Base-by-base conservation (phyloP, 2,888 invertebrate species). In the Chironomus riparius region DNA sequence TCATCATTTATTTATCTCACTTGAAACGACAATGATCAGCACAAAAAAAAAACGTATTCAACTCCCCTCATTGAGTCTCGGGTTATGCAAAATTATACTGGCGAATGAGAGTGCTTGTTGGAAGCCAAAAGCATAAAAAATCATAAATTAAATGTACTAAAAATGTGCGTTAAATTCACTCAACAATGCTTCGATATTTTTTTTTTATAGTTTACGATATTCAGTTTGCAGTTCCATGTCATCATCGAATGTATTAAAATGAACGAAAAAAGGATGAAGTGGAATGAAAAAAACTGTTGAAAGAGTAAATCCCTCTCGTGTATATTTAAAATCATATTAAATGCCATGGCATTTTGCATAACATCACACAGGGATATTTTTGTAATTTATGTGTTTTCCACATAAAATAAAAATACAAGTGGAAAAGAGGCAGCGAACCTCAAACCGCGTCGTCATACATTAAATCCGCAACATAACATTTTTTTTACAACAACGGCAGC, bases 401-500 rank as follows among this genome's bases (percentile, higher is more conserved):
- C 38, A 28, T 28, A 28, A 10, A 38, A 38, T 2, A 38, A 38
- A 7, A 38, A 10, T 10, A 38, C 7, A 10, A 28, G 28, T 28
- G 28, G 6, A 38, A 38, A 38, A 24, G 21, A 21, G 24, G 24
- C 21, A 65, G 12, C 65, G 65, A 65, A 65, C 65, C 65, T 65
- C 65, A 65, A 65, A 65, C 65, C 24, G 65, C 65, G 65, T 56
- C 56, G 56, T 24, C 65, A 65, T 22, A 24, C 65, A 65, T 65
- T 65, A 21, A 13, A 65, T 21, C 21, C 65, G 21, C 65, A 22
- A 65, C 21, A 24, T 4, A 65, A 24, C 13, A 21, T 65, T 65
- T 24, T n/a, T 56, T 56, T 56, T 69, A 12, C 28, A 68, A 28
- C 24, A 68, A 15, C 70, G 7, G 3, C 47, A 69, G n/a, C 10